Evolutionary conservation across 1,140 invertebrate species (phyloP).

Genomic region (Colletes latitarsis): DNA sequence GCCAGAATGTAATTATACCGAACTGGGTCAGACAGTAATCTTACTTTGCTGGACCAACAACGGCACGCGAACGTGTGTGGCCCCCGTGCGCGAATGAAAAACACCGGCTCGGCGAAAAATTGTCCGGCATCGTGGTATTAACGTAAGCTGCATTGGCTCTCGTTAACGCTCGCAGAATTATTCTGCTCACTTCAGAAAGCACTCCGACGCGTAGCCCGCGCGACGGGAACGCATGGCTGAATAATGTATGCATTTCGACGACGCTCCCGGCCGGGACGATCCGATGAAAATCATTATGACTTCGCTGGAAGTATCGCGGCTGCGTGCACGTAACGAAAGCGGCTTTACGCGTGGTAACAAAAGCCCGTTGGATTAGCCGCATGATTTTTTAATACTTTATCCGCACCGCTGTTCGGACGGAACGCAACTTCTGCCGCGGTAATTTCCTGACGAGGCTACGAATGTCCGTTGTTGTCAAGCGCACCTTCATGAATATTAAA

Average conservation of each 20-base stretch:
- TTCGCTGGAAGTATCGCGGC: background rate
- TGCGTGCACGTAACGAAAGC: background rate
- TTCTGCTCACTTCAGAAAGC: background rate
- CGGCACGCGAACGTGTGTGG: background rate
- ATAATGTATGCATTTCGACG: background rate
- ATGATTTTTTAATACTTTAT: constrained; percentile 30
- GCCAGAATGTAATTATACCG: constrained; percentile 30
- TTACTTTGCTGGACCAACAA: constrained; percentile 16
- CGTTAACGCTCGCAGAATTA: background rate
- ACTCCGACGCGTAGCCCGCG: background rate
- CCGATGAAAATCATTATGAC: background rate
- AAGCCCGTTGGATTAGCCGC: constrained; percentile 19
- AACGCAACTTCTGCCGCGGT: background rate
- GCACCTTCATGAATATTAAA: constrained; percentile 45
- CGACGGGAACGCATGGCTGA: background rate
- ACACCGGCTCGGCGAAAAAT: background rate
- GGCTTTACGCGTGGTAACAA: constrained; percentile 2
- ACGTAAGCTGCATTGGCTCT: background rate
- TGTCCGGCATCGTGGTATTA: constrained; percentile 1
- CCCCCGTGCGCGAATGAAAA: background rate
- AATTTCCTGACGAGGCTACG: constrained; percentile 11
- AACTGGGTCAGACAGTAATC: constrained; percentile 32
- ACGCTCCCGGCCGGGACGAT: background rate
- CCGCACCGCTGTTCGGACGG: background rate
- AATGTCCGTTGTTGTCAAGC: constrained; percentile 17